Conservation (phyloP, 2,797 vertebrate species). For the Glossophaga mutica region DNA sequence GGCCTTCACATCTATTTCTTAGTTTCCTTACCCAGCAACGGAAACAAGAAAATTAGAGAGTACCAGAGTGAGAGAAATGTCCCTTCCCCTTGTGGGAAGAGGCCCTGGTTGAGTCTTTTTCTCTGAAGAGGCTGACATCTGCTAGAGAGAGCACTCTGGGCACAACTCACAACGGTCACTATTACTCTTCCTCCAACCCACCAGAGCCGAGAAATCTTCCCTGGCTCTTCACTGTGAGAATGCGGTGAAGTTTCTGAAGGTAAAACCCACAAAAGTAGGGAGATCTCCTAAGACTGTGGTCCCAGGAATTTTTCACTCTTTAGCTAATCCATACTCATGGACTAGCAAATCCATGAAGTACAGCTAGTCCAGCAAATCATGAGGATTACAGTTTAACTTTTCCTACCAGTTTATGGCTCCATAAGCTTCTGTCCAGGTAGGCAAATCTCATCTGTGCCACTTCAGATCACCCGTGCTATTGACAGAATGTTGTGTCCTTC, state of each 20-base stretch:
- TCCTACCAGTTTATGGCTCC: neutral
- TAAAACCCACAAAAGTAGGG: neutral
- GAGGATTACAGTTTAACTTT: neutral
- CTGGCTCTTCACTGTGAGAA: neutral
- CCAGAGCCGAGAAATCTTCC: neutral
- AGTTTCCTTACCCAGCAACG: neutral
- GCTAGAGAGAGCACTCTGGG: neutral
- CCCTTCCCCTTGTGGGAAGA: neutral
- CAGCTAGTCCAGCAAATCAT: neutral
- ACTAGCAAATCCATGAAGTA: too few relatives aligned
- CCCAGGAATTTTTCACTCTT: neutral
- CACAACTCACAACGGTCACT: neutral
- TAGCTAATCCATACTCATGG: neutral
- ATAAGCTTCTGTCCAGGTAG: neutral
- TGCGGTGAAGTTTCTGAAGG: neutral
- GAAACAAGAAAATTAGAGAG: neutral
- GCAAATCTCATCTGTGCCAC: neutral
- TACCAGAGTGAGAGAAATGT: neutral
- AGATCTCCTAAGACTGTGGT: neutral
- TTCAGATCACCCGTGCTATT: neutral
- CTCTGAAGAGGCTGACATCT: neutral
- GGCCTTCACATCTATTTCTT: neutral
- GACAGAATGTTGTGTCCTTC: neutral
- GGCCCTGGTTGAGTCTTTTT: neutral
- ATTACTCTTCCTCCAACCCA: neutral